Percentiles rank a stretch among this genome's conserved stretches.
These are phyloP conservation scores for Theristicus caerulescens DNA, from an alignment of 2,113 vertebrate genomes.

Conservation along the genomic window DNA sequence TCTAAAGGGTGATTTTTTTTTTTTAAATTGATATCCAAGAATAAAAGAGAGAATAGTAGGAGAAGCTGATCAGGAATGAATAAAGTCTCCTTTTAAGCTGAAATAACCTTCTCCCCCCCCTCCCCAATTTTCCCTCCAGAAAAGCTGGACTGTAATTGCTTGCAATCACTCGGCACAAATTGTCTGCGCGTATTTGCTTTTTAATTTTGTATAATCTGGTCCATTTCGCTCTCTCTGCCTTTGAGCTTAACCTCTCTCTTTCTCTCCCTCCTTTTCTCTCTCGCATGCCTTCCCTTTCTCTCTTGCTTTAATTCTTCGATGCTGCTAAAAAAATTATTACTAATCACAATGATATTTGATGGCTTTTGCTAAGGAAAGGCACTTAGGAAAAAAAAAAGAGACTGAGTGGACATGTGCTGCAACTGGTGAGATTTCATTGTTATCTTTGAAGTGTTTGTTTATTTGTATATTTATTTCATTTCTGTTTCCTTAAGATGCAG, in stretches of 20 bases:
- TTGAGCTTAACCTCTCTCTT: conserved; percentile 79
- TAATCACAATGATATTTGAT: conserved; percentile 72
- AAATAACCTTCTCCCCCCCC: conserved; percentile 72
- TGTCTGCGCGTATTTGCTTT: conserved; percentile 86
- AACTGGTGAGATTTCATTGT: conserved; percentile 59
- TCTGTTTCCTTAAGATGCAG: neutral
- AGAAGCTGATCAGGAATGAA: conserved; percentile 86
- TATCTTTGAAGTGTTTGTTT: conserved; percentile 56
- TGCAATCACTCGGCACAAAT: conserved; percentile 85
- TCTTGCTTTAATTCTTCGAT: conserved; percentile 70
- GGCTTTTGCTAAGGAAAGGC: conserved; percentile 69
- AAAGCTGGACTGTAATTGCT: conserved; percentile 86
- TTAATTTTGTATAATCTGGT: conserved; percentile 90
- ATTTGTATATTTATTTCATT: neutral
- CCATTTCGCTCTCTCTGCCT: conserved; percentile 83
- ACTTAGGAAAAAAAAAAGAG: conserved; percentile 60
- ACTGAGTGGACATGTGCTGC: conserved; percentile 27
- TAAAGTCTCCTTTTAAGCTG: conserved; percentile 86
- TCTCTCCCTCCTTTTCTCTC: conserved; percentile 47
- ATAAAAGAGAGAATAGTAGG: conserved; percentile 82
- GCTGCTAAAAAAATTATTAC: conserved; percentile 66
- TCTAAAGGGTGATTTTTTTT: conserved; percentile 81
- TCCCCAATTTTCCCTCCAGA: conserved; percentile 78
- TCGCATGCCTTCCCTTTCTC: conserved; percentile 39
- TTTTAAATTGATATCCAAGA: conserved; percentile 80